phyloP scores from a whole-genome alignment of 2,113 vertebrate species.

The Lates calcarifer region DNA sequence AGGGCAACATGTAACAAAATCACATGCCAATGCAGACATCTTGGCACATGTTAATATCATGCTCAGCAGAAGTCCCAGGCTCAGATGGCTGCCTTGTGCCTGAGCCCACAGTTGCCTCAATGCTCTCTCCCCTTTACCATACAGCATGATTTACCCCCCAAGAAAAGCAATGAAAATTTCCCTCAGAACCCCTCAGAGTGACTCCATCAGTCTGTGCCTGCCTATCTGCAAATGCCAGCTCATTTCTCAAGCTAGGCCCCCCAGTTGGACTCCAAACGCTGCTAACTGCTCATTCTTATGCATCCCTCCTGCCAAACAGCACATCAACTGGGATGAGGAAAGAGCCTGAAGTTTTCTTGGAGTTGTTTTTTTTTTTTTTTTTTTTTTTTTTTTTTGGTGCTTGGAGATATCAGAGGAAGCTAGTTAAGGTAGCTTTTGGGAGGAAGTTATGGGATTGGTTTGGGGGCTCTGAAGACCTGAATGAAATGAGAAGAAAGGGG shows the following conservation, averaged over 20 bases:
- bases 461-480: constrained; percentile 41
- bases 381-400: constrained; percentile 38
- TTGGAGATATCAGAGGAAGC: constrained; percentile 63
- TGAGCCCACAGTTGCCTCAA: constrained; percentile 15
- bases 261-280: constrained; percentile 69
- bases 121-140: constrained; percentile 50
- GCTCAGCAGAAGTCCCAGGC: constrained; percentile 56
- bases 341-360: constrained; percentile 64
- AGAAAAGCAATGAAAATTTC: constrained; percentile 66
- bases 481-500: constrained; percentile 44
- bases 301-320: constrained; percentile 76
- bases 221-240: constrained; percentile 83
- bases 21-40: constrained; percentile 38
- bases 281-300: constrained; percentile 78
- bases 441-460: constrained; percentile 50
- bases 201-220: constrained; percentile 78
- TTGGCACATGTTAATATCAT: constrained; percentile 50
- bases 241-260: constrained; percentile 77
- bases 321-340: constrained; percentile 70
- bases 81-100: constrained; percentile 38
- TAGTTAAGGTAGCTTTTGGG: constrained; percentile 49
- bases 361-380: constrained; percentile 56
- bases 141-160: constrained; percentile 68
- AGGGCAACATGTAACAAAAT: constrained; percentile 42
- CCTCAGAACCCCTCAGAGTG: constrained; percentile 70